Evolutionary conservation across 2,797 vertebrate genomes (phyloP).

Genomic region (Phrynocephalus vlangalii): DNA sequence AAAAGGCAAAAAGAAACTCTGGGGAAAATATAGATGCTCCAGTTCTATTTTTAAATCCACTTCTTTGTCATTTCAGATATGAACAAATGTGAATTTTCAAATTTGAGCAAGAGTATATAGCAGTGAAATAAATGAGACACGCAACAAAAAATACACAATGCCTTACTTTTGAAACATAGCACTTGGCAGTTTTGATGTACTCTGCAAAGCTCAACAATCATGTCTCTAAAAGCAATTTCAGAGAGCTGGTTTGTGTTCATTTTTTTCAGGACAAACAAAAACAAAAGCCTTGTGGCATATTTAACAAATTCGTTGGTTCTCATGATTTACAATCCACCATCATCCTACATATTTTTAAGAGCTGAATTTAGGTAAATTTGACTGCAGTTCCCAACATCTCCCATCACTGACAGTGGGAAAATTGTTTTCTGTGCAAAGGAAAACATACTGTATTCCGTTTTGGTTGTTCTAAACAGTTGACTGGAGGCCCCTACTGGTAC

Average conservation of each 20-base stretch:
- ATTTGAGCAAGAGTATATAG: background rate
- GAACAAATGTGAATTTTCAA: background rate
- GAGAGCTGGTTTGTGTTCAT: too few relatives aligned
- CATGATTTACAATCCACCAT: too few relatives aligned
- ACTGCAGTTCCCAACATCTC: too few relatives aligned
- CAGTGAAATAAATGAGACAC: background rate
- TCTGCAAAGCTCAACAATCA: background rate
- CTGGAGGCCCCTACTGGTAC: constrained; percentile 31
- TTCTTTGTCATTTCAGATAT: background rate
- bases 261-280: too few relatives aligned
- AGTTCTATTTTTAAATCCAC: background rate
- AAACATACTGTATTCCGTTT: background rate
- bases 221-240: background rate
- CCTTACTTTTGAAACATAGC: background rate
- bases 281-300: too few relatives aligned
- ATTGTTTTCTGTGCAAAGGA: background rate
- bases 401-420: too few relatives aligned
- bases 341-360: background rate
- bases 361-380: background rate
- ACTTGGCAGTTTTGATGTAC: background rate
- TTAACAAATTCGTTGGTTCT: too few relatives aligned
- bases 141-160: background rate
- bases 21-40: background rate
- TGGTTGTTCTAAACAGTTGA: constrained; percentile 15
- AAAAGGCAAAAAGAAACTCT: background rate